A percentile compares a stretch with the other conserved stretches of the same genome.
phyloP scores from a whole-genome alignment of 2,888 invertebrate genomes.

The Nudaria mundana region DNA sequence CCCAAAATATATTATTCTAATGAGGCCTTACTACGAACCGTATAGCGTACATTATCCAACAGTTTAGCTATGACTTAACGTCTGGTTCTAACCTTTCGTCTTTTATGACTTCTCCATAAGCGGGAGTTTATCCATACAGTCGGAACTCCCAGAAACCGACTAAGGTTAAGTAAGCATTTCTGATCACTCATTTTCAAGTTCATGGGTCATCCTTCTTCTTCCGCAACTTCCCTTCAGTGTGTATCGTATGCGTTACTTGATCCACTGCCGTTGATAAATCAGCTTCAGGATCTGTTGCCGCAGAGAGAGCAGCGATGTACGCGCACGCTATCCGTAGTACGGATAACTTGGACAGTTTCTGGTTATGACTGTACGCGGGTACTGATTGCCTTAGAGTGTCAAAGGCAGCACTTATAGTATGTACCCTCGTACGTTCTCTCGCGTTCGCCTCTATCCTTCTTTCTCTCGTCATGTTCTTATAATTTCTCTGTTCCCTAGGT shows the following conservation, averaged over 20 bases:
- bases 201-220: constrained; percentile 90
- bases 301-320: constrained; percentile 93
- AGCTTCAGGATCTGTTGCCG: constrained; percentile 85
- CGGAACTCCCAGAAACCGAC: constrained; percentile 19
- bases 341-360: constrained; percentile 95
- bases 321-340: constrained; percentile 96
- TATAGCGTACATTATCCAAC: not conserved
- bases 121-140: not conserved
- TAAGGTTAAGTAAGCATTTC: constrained; percentile 21
- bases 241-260: constrained; percentile 94
- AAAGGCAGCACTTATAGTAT: constrained; percentile 97
- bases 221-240: constrained; percentile 93
- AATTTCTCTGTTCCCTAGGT: constrained; percentile 89
- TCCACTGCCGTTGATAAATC: constrained; percentile 90
- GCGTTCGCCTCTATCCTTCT: constrained; percentile 97
- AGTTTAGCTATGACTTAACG: not conserved
- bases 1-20: constrained; percentile 2
- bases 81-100: not conserved
- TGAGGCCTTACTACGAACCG: not conserved
- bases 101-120: not conserved
- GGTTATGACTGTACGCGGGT: constrained; percentile 95
- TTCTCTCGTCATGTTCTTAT: constrained; percentile 97
- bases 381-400: constrained; percentile 92
- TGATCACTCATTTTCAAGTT: constrained; percentile 25
- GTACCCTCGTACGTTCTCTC: constrained; percentile 94